phyloP scores from a whole-genome alignment of 1,140 invertebrate species.

The Hermatobates lingyangjiaoensis region DNA sequence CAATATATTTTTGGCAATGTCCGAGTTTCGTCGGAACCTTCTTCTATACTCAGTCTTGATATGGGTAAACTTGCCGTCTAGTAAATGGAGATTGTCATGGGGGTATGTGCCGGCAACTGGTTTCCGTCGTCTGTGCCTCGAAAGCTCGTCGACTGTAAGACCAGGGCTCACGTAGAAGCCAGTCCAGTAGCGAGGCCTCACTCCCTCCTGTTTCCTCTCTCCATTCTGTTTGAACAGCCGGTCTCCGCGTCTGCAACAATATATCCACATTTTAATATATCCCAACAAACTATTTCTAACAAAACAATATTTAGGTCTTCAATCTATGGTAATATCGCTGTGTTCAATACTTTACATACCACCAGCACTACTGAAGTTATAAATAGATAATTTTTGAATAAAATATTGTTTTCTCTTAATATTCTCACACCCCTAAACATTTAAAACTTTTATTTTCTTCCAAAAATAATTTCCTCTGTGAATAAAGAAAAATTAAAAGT shows the following conservation, averaged over 20 bases:
- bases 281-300: no score
- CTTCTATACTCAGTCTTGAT: slow-evolving; percentile 15
- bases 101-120: slow-evolving; percentile 4
- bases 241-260: background rate
- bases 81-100: slow-evolving; percentile 4
- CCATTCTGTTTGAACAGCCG: background rate
- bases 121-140: slow-evolving; percentile 7
- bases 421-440: no score
- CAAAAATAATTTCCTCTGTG: no score
- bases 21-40: slow-evolving; percentile 8
- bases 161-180: background rate
- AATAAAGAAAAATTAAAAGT: no score
- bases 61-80: slow-evolving; percentile 10
- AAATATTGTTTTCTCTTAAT: no score
- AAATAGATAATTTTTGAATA: no score
- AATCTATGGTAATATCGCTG: no score
- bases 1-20: background rate
- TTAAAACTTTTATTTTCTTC: no score
- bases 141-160: slow-evolving; percentile 14
- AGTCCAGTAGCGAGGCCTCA: background rate
- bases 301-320: no score
- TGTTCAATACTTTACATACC: no score
- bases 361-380: no score
- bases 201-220: background rate
- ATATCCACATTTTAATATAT: no score